Evolutionary conservation across 2,888 invertebrate genomes (phyloP), one percentile per base, ranked within the genome.

Genomic region (Formica aserva): DNA sequence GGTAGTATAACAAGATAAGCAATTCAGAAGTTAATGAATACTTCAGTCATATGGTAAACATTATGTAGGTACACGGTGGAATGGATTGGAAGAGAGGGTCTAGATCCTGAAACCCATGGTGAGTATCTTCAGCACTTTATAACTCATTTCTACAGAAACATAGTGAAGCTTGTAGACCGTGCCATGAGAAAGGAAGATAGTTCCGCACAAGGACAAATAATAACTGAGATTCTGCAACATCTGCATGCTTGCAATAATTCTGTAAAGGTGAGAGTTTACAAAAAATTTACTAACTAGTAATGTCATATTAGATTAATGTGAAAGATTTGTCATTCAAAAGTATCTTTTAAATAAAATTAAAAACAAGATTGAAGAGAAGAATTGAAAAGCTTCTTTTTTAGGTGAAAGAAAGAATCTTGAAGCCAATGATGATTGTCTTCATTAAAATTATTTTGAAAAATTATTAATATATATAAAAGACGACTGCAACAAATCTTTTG

Each of bases 131-230:
- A 98, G 93, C 98, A 98, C 92, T 99, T 99, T 94, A 98, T 98
- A 87, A 97, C 98, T 0, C 98, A 99, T 94, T 99, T 99, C 95
- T 98, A 98, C 95, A 97, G 98, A 93, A 98, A 98, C 90, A 98
- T 99, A 86, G 96, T 98, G 1, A 98, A 98, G 92, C 96, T 99
- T 18, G 98, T 99, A 0, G 99, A 99, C 95, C 96, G 98, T 90
- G 99, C 99, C 0, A 99, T 99, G 98, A 96, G 98, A 77, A 98
- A 98, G 95, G 98, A 99, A 95, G 98, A 99, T 95, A 98, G 98
- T 87, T 98, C 98, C 88, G 98, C 98, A 15, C 98, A 98, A 93
- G 98, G 98, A 15, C 98, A 98, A 94, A 98, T 98, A 90, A 98
- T 98, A 83, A 98, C 98, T 0, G 98, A 99, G 95, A 98, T 98